phyloP scores from a whole-genome alignment of 1,140 invertebrate species.

The Cheumatopsyche charites region DNA sequence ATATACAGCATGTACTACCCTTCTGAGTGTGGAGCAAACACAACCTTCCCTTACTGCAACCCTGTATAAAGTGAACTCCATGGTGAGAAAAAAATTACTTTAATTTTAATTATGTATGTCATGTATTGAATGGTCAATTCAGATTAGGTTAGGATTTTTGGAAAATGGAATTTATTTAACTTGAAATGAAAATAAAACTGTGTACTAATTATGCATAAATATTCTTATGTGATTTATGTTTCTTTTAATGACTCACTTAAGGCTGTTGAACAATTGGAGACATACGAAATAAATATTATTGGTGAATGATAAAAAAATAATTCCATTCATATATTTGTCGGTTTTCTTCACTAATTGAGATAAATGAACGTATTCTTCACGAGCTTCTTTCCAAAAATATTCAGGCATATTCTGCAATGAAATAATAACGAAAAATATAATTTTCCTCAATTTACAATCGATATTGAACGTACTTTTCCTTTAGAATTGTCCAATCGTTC shows the following conservation, averaged over 20 bases:
- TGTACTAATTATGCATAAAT: too few species aligned
- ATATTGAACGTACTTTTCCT: conserved; percentile 56
- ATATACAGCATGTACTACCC: conserved; percentile 52
- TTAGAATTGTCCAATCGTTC: conserved; percentile 57
- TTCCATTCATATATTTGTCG: conserved; percentile 63
- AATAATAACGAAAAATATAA: background rate
- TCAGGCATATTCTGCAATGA: conserved; percentile 58
- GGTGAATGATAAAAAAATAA: conserved; percentile 67
- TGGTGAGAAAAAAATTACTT: too few species aligned
- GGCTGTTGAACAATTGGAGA: conserved; percentile 67
- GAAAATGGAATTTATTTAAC: too few species aligned
- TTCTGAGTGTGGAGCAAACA: conserved; percentile 5
- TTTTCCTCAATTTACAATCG: background rate
- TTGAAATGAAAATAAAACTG: too few species aligned
- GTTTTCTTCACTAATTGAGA: conserved; percentile 63
- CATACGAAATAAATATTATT: conserved; percentile 72
- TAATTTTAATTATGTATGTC: too few species aligned
- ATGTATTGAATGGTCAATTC: too few species aligned
- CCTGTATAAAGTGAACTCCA: too few species aligned
- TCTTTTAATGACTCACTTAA: conserved; percentile 66
- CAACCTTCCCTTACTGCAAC: conserved; percentile 9
- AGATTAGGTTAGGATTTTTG: too few species aligned
- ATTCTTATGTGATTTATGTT: too few species aligned
- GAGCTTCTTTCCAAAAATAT: conserved; percentile 62
- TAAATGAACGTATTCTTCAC: conserved; percentile 66